phyloP scores from a whole-genome alignment of 2,113 vertebrate genomes.

The Brevimyrus niger region DNA sequence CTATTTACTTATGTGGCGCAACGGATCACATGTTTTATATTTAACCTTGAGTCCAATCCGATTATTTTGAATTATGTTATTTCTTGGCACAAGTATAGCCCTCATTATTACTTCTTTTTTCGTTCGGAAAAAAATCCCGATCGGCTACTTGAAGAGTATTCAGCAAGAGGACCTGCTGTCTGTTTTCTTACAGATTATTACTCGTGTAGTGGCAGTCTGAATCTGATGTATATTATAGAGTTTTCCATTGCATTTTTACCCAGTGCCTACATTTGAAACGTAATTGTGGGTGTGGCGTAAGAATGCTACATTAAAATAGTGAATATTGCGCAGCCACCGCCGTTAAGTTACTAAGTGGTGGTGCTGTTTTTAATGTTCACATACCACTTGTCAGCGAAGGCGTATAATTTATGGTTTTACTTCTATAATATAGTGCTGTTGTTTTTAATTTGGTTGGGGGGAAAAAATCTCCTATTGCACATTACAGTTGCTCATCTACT shows the following conservation, averaged over 20 bases:
- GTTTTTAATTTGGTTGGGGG: neutral
- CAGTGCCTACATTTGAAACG: slow-evolving; percentile 9
- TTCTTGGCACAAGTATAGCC: neutral
- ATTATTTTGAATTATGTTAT: neutral
- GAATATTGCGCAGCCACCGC: slow-evolving; percentile 31
- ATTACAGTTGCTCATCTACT: neutral
- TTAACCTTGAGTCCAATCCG: neutral
- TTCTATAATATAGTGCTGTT: neutral
- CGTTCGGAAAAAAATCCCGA: neutral
- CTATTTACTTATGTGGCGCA: neutral
- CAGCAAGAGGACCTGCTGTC: neutral
- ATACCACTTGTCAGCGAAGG: slow-evolving; percentile 6
- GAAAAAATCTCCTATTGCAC: neutral
- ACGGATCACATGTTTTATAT: neutral
- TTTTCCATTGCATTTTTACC: slow-evolving; percentile 22
- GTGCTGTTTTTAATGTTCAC: slow-evolving; percentile 30
- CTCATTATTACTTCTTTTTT: neutral
- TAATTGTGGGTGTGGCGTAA: slow-evolving; percentile 14
- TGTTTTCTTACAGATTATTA: neutral
- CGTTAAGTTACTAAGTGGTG: slow-evolving; percentile 19
- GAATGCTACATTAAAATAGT: slow-evolving; percentile 25
- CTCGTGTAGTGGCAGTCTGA: neutral
- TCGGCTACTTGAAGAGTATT: neutral
- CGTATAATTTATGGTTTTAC: neutral
- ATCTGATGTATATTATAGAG: neutral